Evolutionary conservation across 2,888 invertebrate species (phyloP).

Genomic region (Megaustenia siamemsis): DNA sequence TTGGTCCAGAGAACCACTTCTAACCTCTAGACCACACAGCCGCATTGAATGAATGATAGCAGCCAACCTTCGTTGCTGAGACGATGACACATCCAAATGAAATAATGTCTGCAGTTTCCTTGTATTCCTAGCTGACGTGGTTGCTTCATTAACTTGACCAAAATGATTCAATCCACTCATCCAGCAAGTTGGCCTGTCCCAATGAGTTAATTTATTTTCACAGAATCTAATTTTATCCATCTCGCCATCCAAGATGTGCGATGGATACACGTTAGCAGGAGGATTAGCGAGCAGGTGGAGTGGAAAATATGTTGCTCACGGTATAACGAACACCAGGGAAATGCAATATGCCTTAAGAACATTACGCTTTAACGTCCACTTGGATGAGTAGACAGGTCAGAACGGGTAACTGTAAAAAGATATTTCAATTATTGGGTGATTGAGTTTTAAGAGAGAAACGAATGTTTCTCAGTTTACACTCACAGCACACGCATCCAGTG

Average conservation of each 20-base stretch:
- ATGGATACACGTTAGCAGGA: not conserved
- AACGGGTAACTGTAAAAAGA: not conserved
- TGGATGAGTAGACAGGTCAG: not conserved
- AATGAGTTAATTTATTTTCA: not conserved
- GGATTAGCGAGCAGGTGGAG: constrained; percentile 7
- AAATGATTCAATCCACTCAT: too few species aligned
- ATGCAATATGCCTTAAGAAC: constrained; percentile 38
- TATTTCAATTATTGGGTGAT: not conserved
- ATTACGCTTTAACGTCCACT: constrained; percentile 10
- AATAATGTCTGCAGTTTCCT: too few species aligned
- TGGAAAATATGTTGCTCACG: constrained; percentile 31
- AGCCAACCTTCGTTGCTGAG: too few species aligned
- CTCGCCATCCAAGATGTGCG: constrained; percentile 1
- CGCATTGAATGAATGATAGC: too few species aligned
- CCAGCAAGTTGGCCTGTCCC: not conserved
- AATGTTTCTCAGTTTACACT: not conserved
- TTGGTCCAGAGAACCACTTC: too few species aligned
- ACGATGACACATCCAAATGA: too few species aligned
- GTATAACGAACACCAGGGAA: not conserved
- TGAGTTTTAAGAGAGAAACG: not conserved
- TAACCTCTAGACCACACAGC: too few species aligned
- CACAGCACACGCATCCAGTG: not conserved
- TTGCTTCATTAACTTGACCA: too few species aligned
- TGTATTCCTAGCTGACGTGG: too few species aligned
- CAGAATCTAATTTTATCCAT: not conserved